Evolutionary conservation across 1,140 invertebrate species (phyloP).

Genomic region (Pachyrhynchus sulphureomaculatus): DNA sequence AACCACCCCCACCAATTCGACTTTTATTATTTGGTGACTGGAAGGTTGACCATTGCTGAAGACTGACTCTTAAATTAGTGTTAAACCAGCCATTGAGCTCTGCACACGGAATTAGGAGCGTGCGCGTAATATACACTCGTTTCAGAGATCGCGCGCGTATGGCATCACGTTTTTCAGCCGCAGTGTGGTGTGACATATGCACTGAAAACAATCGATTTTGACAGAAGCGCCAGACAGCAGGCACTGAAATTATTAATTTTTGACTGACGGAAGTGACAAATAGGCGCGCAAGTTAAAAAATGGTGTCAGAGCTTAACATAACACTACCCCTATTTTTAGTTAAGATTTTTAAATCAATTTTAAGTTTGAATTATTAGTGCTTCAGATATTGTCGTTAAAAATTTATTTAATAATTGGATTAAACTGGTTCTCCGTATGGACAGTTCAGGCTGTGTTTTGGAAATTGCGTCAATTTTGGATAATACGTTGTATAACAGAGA

Average conservation of each 20-base stretch:
- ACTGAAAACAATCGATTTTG: constrained; percentile 3
- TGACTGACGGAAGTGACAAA: background rate
- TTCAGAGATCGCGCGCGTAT: constrained; percentile 17
- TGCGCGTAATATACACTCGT: constrained; percentile 10
- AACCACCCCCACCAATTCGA: constrained; percentile 17
- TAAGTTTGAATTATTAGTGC: background rate
- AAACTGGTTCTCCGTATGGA: background rate
- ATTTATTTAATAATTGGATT: constrained; percentile 1
- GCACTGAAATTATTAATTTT: background rate
- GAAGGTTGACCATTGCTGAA: constrained; percentile 28
- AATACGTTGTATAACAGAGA: constrained; percentile 14
- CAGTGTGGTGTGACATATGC: constrained; percentile 14
- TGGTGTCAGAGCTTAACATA: background rate
- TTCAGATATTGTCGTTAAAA: background rate
- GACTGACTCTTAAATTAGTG: constrained; percentile 28
- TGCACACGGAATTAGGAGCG: constrained; percentile 1
- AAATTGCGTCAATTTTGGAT: constrained; percentile 17
- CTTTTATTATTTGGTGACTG: constrained; percentile 31
- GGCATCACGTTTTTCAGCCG: constrained; percentile 9
- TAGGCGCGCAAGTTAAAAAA: no score
- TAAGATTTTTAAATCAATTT: background rate
- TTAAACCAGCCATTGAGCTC: constrained; percentile 14
- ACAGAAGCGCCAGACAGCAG: background rate
- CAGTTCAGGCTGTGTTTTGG: no score
- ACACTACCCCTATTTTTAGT: background rate